phyloP scores from a whole-genome alignment of 2,888 invertebrate genomes.

The Heteromurus nitidus region DNA sequence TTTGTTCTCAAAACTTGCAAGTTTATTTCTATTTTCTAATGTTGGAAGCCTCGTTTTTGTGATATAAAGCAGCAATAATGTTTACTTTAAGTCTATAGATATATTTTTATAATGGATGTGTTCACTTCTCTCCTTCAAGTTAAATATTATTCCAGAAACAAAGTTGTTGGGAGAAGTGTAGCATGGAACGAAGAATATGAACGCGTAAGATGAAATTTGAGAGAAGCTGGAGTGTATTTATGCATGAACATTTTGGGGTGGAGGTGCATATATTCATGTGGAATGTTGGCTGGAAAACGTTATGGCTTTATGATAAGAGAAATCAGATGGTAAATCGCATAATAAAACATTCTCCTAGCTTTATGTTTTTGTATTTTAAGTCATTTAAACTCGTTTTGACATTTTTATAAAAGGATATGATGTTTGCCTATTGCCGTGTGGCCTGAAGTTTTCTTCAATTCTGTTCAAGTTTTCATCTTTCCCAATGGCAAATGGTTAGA shows the following conservation, averaged over 20 bases:
- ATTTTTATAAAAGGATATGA: slow-evolving; percentile 6
- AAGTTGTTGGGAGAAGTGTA: not conserved
- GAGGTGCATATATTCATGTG: not conserved
- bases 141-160: not conserved
- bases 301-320: slow-evolving; percentile 25
- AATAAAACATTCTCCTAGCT: slow-evolving; percentile 18
- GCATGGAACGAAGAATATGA: not conserved
- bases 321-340: slow-evolving; percentile 35
- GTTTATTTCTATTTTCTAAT: slow-evolving; percentile 12
- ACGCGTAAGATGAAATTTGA: not conserved
- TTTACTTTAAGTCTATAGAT: not conserved
- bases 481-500: too few species aligned
- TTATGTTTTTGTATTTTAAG: slow-evolving; percentile 11
- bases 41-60: not conserved
- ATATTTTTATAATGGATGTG: not conserved
- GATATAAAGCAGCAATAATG: not conserved
- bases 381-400: not conserved
- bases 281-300: slow-evolving; percentile 2
- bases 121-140: not conserved
- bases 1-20: slow-evolving; percentile 10
- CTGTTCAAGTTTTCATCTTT: too few species aligned
- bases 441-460: too few species aligned
- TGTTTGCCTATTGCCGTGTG: too few species aligned
- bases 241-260: not conserved
- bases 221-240: not conserved